Conservation (phyloP, 2,888 invertebrate genomes). For the Tetragonisca angustula region DNA sequence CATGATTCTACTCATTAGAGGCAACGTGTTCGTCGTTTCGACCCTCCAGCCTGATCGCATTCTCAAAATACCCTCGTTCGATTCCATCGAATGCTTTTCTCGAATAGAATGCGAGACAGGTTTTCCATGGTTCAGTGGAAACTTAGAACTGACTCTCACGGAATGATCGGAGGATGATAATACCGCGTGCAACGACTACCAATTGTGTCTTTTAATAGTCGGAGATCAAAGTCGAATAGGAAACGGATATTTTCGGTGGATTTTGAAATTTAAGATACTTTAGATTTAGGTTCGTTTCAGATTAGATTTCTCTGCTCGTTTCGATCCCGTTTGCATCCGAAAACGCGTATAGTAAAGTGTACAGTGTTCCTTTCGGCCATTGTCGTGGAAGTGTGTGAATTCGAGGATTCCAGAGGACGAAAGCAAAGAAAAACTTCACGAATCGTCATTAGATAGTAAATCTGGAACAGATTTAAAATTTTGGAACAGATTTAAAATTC, state of each 20-base stretch:
- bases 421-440: background rate
- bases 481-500: background rate
- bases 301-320: slow-evolving; percentile 1
- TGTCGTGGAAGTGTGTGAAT: background rate
- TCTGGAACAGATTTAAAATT: too few relatives aligned
- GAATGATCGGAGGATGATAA: slow-evolving; percentile 28
- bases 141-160: slow-evolving; percentile 19
- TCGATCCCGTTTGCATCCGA: slow-evolving; percentile 12
- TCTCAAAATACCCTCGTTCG: background rate
- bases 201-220: slow-evolving; percentile 10
- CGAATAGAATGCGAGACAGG: slow-evolving; percentile 41
- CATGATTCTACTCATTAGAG: background rate
- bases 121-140: slow-evolving; percentile 27
- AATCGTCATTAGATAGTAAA: background rate
- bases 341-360: background rate
- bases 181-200: slow-evolving; percentile 31
- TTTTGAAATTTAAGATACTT: background rate
- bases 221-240: background rate
- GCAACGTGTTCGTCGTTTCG: background rate
- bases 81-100: slow-evolving; percentile 20
- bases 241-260: background rate
- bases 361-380: background rate
- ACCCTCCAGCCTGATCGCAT: slow-evolving; percentile 2
- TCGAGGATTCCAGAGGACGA: too few relatives aligned
- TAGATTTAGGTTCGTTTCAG: background rate